Conservation (phyloP, 2,888 invertebrate species). For the Conistra vaccinii region DNA sequence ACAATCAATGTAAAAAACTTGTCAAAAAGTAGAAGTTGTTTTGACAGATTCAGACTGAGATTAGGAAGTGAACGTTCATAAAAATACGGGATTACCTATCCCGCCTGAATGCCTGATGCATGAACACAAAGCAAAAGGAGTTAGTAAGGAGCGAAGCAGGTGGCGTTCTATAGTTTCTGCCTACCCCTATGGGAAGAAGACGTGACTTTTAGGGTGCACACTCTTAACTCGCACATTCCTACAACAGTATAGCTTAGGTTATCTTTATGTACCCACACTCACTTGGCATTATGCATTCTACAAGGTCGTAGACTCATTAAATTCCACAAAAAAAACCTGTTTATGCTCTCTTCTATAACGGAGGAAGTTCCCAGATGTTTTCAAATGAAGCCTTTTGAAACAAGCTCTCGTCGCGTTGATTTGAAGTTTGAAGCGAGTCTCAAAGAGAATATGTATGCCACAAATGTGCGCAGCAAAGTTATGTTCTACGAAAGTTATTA, state of each 20-base stretch:
- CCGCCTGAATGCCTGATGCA: too few relatives aligned
- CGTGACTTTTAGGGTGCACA: too few relatives aligned
- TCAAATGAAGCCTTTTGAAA: conserved; percentile 55
- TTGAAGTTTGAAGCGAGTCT: conserved; percentile 39
- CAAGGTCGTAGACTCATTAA: conserved; percentile 9
- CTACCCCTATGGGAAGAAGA: too few relatives aligned
- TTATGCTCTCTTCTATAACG: not conserved
- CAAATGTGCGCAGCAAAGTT: conserved; percentile 22
- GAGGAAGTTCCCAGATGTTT: conserved; percentile 32
- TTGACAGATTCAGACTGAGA: too few relatives aligned
- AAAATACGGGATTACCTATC: too few relatives aligned
- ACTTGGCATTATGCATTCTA: not conserved
- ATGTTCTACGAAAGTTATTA: conserved; percentile 23
- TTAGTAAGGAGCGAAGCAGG: too few relatives aligned
- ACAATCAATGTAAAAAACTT: too few relatives aligned
- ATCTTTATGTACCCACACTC: not conserved
- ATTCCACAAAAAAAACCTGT: not conserved
- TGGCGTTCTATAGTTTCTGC: too few relatives aligned
- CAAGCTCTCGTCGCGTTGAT: conserved; percentile 22
- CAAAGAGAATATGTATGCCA: conserved; percentile 50
- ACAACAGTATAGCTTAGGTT: not conserved
- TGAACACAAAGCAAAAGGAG: too few relatives aligned
- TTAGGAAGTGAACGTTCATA: too few relatives aligned
- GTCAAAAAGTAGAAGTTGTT: too few relatives aligned
- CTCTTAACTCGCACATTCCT: too few relatives aligned